A percentile compares a stretch with the other conserved stretches of the same genome.
Evolutionary conservation across 2,797 vertebrate genomes (phyloP).

Genomic region (Chloroceryle inda): DNA sequence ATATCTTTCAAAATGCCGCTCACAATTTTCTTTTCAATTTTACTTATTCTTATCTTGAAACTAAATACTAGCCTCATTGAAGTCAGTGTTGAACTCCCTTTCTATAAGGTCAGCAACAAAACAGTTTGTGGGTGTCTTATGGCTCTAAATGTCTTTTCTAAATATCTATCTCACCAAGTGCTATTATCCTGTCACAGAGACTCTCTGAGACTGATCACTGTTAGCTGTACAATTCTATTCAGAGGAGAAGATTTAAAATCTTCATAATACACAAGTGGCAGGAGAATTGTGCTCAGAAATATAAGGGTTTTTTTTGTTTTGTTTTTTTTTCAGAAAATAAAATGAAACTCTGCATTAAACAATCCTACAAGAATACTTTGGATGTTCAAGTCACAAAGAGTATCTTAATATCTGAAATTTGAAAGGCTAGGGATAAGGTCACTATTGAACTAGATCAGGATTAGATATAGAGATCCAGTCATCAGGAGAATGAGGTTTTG

Average conservation of each 20-base stretch:
- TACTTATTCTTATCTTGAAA: constrained; percentile 41
- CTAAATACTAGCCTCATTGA: constrained; percentile 10
- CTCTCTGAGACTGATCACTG: background rate
- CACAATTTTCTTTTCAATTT: constrained; percentile 60
- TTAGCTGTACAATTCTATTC: background rate
- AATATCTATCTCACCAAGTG: background rate
- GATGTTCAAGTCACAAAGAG: background rate
- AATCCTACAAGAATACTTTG: background rate
- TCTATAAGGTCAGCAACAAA: background rate
- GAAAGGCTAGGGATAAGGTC: background rate
- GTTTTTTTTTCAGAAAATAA: background rate
- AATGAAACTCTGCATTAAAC: background rate
- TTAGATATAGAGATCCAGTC: background rate
- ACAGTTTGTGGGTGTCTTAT: background rate
- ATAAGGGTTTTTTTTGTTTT: fast-evolving
- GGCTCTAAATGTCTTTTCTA: background rate
- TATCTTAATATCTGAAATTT: background rate
- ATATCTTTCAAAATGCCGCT: constrained; percentile 58
- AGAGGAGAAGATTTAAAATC: background rate
- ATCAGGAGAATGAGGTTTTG: background rate
- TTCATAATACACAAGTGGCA: background rate
- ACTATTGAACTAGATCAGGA: background rate
- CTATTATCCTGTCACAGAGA: background rate
- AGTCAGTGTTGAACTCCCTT: background rate
- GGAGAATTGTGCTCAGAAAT: background rate